Percentiles rank a stretch among this genome's conserved stretches.
Conservation (phyloP, 2,113 vertebrate species). For the Glaucidium brasilianum region DNA sequence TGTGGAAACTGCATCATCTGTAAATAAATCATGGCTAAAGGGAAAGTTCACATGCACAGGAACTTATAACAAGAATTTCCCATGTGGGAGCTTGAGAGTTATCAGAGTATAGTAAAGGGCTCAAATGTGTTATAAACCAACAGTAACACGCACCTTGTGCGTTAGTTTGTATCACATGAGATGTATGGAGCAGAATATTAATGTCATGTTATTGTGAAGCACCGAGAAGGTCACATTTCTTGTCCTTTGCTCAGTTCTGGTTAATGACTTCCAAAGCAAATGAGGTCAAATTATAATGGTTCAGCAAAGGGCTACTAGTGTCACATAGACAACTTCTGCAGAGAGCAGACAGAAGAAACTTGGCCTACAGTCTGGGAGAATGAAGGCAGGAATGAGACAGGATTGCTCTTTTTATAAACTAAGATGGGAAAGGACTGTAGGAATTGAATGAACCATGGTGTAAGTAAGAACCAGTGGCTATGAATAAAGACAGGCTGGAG, state of each 20-base stretch:
- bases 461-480: neutral
- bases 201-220: neutral
- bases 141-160: neutral
- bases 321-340: neutral
- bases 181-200: neutral
- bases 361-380: neutral
- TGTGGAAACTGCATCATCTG: neutral
- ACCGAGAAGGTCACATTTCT: neutral
- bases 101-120: neutral
- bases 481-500: neutral
- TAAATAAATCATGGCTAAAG: neutral
- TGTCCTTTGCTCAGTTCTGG: neutral
- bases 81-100: neutral
- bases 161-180: neutral
- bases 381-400: neutral
- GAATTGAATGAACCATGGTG: neutral
- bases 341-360: neutral
- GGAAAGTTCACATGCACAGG: neutral
- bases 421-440: accelerated
- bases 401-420: neutral
- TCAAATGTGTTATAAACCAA: neutral
- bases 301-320: neutral
- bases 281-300: neutral
- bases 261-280: neutral
- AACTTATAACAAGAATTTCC: neutral